Evolutionary conservation across 1,140 invertebrate species (phyloP), one percentile per base, ranked within the genome.

Genomic region (Arion vulgaris): DNA sequence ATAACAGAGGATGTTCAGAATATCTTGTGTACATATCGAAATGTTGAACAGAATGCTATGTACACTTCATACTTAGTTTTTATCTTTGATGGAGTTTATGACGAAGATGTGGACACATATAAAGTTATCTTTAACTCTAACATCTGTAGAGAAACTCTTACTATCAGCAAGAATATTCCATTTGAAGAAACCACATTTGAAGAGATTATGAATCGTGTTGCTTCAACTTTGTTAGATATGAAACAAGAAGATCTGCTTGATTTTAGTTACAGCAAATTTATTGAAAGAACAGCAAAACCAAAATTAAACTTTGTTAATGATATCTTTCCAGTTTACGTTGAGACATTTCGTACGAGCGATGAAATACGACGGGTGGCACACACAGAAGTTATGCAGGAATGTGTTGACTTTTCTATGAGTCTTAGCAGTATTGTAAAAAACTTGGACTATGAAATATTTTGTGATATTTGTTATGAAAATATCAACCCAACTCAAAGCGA

Each of bases 391-490:
- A 7, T 32, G 28, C 62, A 66, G 28, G 62, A 66, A 66, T 32
- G 9, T 28, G 28, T 17, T 66, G 28, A 28, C 17, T 66, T 32
- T 17, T 66, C n/a, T 23, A 32, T 13, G 5, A 66, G 28, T 32
- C 11, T 66, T 7, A 23, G 17, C 62, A 32, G 32, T 32, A 32
- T 66, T 9, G 28, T 66, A 11, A 32, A 17, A 66, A 34, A 32
- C 32, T 28, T 66, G 11, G 62, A 66, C 17, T 66, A 9, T 66
- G 28, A 32, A 23, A 28, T 86, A 7, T 75, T 80, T 28, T 80
- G 84, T 28, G 78, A 74, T 26, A 82, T 85, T 36, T 89, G 88
- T 69, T 85, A 75, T 49, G 82, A 86, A 28, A 87, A 87, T 36
- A 84, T 87, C 38, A 82, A 81, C 0, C 13, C 39, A 1, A 69